These are phyloP conservation scores for Lobophora halterata DNA, from an alignment of 2,888 invertebrate species.

Conservation along the genomic window DNA sequence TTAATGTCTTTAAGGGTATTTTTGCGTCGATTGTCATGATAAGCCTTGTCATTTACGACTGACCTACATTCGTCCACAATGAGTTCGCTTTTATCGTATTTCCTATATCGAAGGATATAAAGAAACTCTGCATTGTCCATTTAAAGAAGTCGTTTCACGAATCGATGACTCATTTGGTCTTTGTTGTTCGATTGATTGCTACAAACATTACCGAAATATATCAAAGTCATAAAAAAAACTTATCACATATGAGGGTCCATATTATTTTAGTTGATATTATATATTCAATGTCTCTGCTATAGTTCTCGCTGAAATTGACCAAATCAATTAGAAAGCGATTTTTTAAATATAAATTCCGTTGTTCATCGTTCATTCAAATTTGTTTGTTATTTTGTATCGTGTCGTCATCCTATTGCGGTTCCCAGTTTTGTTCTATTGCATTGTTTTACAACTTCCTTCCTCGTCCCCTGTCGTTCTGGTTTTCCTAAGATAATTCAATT, in stretches of 20 bases:
- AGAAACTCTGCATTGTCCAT: no score
- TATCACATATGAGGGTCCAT: no score
- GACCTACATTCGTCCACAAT: conserved; percentile 40
- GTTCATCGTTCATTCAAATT: no score
- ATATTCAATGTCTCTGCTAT: no score
- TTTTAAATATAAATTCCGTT: no score
- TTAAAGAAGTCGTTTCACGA: neutral
- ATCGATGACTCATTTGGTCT: no score
- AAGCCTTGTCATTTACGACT: conserved; percentile 41
- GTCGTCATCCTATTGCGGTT: conserved; percentile 17
- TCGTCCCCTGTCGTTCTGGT: conserved; percentile 11
- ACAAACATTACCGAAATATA: no score
- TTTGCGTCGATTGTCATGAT: conserved; percentile 24
- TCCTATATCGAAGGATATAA: conserved; percentile 36
- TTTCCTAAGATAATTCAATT: conserved; percentile 5
- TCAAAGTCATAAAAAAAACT: no score
- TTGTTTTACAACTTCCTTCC: conserved; percentile 23
- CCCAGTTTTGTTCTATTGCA: conserved; percentile 13
- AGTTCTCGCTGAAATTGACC: no score
- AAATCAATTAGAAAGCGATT: no score
- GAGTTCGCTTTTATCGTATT: conserved; percentile 37
- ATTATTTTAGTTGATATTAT: no score
- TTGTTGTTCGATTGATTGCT: neutral
- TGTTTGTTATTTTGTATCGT: conserved; percentile 9
- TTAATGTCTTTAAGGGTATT: conserved; percentile 10